Conservation (phyloP, 2,888 invertebrate genomes). For the Campopleginae sp. region DNA sequence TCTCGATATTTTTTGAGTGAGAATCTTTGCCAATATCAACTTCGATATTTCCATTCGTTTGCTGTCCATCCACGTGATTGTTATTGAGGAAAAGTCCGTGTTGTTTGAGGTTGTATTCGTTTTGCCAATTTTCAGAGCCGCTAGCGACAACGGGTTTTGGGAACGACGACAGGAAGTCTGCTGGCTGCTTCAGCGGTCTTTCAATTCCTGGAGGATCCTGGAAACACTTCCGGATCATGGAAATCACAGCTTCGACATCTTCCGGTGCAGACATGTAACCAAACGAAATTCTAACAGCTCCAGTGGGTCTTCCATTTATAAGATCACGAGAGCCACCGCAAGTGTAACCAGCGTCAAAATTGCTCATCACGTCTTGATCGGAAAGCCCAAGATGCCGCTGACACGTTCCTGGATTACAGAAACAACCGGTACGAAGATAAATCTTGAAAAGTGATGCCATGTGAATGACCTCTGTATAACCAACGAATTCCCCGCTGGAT, state of each 20-base stretch:
- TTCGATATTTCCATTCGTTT: constrained; percentile 37
- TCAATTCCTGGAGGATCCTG: constrained; percentile 84
- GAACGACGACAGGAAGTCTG: neutral
- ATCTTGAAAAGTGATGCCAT: constrained; percentile 95
- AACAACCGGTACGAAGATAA: constrained; percentile 96
- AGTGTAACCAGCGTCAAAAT: constrained; percentile 94
- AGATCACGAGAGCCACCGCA: constrained; percentile 96
- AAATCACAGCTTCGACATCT: constrained; percentile 90
- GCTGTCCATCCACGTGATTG: neutral
- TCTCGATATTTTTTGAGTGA: neutral
- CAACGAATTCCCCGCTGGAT: constrained; percentile 91
- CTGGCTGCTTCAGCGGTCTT: constrained; percentile 80
- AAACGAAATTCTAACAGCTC: constrained; percentile 96
- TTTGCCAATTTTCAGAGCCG: neutral
- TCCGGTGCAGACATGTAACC: constrained; percentile 93
- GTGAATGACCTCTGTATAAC: constrained; percentile 96
- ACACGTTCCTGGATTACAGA: constrained; percentile 98
- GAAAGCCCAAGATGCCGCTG: constrained; percentile 91
- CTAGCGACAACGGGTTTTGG: constrained; percentile 37
- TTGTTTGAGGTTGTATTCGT: neutral
- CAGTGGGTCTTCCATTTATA: constrained; percentile 94
- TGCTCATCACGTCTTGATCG: constrained; percentile 89
- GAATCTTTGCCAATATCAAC: constrained; percentile 20
- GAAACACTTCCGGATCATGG: constrained; percentile 92
- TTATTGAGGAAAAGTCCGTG: constrained; percentile 16